A percentile compares a stretch with the other conserved stretches of the same genome.
phyloP scores from a whole-genome alignment of 30 jellyfish, hydroid and myxozoan genomes.

The Turritopsis rubra region DNA sequence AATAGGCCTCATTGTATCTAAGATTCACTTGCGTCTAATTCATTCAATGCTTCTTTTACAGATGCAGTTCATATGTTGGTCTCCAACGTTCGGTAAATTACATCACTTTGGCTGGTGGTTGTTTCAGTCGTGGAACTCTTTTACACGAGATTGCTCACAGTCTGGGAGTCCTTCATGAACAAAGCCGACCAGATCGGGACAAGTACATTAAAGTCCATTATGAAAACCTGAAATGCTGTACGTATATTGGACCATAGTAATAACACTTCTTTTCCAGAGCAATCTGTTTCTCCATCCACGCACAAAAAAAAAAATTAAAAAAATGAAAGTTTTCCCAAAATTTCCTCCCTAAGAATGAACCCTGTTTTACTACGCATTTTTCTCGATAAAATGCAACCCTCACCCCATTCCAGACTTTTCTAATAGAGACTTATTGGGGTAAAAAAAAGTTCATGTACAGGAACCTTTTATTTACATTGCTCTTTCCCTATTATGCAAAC shows the following conservation, averaged over 20 bases:
- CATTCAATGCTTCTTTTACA: not conserved
- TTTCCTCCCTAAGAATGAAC: no score
- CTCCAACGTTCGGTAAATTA: not conserved
- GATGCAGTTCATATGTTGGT: conserved; percentile 23
- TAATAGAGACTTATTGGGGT: no score
- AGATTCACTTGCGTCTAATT: not conserved
- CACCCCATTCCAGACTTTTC: no score
- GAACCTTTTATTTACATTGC: no score
- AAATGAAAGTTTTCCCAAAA: no score
- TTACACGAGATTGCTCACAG: conserved; percentile 19
- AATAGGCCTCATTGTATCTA: no score
- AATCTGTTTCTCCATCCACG: not conserved
- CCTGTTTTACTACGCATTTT: no score
- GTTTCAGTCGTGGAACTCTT: conserved; percentile 11
- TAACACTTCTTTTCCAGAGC: not conserved
- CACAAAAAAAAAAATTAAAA: no score
- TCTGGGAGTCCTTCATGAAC: conserved; percentile 14
- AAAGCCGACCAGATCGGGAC: conserved; percentile 24
- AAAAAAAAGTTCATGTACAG: no score
- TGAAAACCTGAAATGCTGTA: conserved; percentile 6
- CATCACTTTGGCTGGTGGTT: conserved; percentile 16
- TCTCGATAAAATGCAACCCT: no score
- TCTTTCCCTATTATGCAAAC: no score
- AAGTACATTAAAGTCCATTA: not conserved
- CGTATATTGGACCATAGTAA: no score